Evolutionary conservation across 2,888 invertebrate species (phyloP), one percentile per base, ranked within the genome.

Genomic region (Caenorhabditis doughertyi): DNA sequence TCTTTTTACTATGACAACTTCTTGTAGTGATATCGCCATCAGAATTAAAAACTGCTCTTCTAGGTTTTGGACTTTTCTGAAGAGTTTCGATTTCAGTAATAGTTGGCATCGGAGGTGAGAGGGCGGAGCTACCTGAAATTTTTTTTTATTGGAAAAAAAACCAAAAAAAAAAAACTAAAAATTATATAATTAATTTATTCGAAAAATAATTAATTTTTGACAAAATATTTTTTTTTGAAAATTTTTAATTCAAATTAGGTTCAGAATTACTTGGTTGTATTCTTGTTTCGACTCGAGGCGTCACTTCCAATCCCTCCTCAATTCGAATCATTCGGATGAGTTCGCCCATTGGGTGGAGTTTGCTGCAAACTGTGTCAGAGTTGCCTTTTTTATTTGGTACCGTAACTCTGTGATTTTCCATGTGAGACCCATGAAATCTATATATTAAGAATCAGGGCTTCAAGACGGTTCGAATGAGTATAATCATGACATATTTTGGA

Each of bases 271-370:
- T 55, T 67, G 47, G 49, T 73, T 51, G 39, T 42, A 39, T 39
- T n/a, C n/a, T n/a, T 21, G 51, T 47, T 1, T 60, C 21, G 23
- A 58, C n/a, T 27, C 79, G 67, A 1, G 82, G 73, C 16, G 82
- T 83, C n/a, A 83, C 79, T 39, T 73, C 73, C 5, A 83, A 68
- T 16, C 82, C 82, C 56, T 83, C 82, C 42, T 83, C 82, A 25
- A 83, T 79, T 68, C 82, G 60, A 23, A 73, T 64, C 49, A 68
- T 73, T 39, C 79, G 77, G 4, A 83, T 79, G 8, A 83, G 56
- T 27, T 83, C 82, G 8, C n/a, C 27, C 82, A 83, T 83, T 35
- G 72, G 42, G 42, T 62, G 42, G 21, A 79, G 47, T 42, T 68
- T 62, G 44, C 82, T 83, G 77, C 11, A 81, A 81, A 74, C 49